A percentile compares a stretch with the other conserved stretches of the same genome.
These are phyloP conservation scores for Siderastrea radians DNA, from an alignment of 92 coral and sea anemone genomes.

Conservation along the genomic window DNA sequence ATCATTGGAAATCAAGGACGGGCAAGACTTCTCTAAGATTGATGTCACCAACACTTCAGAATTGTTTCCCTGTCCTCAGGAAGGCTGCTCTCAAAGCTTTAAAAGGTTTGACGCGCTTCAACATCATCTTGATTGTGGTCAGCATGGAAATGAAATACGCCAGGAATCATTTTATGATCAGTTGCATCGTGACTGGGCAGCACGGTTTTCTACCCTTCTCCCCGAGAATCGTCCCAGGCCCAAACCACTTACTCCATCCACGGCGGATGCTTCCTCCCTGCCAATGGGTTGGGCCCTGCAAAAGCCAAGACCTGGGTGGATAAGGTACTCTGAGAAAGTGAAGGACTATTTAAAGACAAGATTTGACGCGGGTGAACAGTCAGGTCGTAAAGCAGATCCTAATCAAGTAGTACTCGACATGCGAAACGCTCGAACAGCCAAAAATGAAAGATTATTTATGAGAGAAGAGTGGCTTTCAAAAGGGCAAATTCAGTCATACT, in stretches of 20 bases:
- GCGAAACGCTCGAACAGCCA: constrained; percentile 38
- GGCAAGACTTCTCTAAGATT: constrained; percentile 43
- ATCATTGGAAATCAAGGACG: constrained; percentile 38
- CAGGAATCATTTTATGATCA: too few relatives aligned
- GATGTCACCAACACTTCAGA: constrained; percentile 1
- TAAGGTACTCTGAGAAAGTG: constrained; percentile 33
- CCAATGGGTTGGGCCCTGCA: too few relatives aligned
- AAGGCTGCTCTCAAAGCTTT: constrained; percentile 35
- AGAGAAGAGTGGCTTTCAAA: too few relatives aligned
- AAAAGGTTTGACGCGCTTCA: constrained; percentile 47
- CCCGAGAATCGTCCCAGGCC: too few relatives aligned
- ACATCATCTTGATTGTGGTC: constrained; percentile 47
- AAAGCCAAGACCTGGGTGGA: too few relatives aligned
- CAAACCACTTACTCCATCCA: too few relatives aligned
- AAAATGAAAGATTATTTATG: constrained; percentile 28
- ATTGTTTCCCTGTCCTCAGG: constrained; percentile 47
- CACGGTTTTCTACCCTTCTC: too few relatives aligned
- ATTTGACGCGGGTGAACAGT: constrained; percentile 48
- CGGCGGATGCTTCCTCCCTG: too few relatives aligned
- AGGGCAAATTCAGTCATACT: too few relatives aligned
- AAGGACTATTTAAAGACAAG: constrained; percentile 46
- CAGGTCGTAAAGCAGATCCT: constrained; percentile 54
- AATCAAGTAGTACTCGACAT: constrained; percentile 32
- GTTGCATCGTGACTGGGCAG: too few relatives aligned
- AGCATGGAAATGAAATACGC: constrained; percentile 46